These are phyloP conservation scores for Eupeodes luniger DNA, from an alignment of 2,888 invertebrate species.

Conservation along the genomic window DNA sequence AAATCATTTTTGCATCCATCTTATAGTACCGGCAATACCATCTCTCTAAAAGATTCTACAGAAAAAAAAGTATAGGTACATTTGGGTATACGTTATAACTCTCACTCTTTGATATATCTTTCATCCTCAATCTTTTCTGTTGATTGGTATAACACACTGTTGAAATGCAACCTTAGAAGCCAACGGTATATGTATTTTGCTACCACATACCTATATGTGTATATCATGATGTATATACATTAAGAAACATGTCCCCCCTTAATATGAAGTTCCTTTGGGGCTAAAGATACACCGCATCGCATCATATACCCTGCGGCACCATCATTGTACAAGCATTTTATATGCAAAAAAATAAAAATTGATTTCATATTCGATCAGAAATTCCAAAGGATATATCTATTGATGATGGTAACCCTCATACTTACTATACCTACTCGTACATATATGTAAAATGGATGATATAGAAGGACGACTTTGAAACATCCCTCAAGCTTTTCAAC, in stretches of 20 bases:
- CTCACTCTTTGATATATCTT: conserved; percentile 30
- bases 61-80: background rate
- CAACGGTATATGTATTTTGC: background rate
- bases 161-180: conserved; percentile 72
- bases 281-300: conserved; percentile 38
- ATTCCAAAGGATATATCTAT: conserved; percentile 48
- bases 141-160: conserved; percentile 17
- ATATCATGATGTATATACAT: too few species aligned
- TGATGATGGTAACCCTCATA: background rate
- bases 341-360: conserved; percentile 74
- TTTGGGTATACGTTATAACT: background rate
- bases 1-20: conserved; percentile 46
- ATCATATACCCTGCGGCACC: conserved; percentile 45
- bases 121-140: conserved; percentile 16
- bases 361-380: conserved; percentile 76
- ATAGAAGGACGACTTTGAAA: conserved; percentile 34
- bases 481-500: conserved; percentile 29
- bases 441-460: conserved; percentile 9
- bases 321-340: conserved; percentile 66
- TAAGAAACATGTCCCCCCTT: background rate
- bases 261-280: conserved; percentile 50
- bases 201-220: background rate
- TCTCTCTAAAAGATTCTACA: background rate
- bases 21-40: conserved; percentile 9
- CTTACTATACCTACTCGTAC: background rate